Conservation (phyloP, 2,888 invertebrate genomes). For the Sturmia bella region DNA sequence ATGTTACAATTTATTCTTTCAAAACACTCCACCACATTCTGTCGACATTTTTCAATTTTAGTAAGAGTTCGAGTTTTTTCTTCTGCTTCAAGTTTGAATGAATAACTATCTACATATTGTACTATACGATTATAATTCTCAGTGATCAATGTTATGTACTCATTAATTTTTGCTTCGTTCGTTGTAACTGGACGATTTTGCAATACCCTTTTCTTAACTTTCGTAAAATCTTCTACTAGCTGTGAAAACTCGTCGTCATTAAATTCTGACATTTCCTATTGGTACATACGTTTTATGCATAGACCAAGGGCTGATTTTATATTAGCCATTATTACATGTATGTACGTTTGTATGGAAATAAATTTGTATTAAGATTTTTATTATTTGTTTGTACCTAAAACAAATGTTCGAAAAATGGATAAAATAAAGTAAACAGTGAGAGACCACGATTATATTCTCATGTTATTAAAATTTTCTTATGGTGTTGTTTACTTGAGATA, state of each 20-base stretch:
- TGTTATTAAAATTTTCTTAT: too few relatives aligned
- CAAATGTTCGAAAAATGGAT: too few relatives aligned
- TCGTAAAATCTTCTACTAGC: constrained; percentile 3
- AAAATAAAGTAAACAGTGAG: too few relatives aligned
- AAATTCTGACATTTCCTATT: constrained; percentile 16
- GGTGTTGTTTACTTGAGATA: too few relatives aligned
- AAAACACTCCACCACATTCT: constrained; percentile 15
- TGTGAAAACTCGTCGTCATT: background rate
- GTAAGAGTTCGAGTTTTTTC: constrained; percentile 1
- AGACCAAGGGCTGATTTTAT: too few relatives aligned
- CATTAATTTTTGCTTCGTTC: constrained; percentile 2
- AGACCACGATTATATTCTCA: too few relatives aligned
- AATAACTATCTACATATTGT: background rate
- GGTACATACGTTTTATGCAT: background rate
- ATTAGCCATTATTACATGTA: too few relatives aligned
- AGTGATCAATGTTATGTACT: background rate
- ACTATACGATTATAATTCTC: background rate
- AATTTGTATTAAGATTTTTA: too few relatives aligned
- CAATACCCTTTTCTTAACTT: background rate
- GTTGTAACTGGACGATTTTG: background rate
- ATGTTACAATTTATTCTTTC: constrained; percentile 1
- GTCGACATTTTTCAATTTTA: constrained; percentile 17
- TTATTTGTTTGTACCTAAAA: too few relatives aligned
- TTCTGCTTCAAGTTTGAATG: constrained; percentile 3
- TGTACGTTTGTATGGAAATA: too few relatives aligned